Conservation (phyloP, 2,888 invertebrate genomes). For the Dynastes maya region DNA sequence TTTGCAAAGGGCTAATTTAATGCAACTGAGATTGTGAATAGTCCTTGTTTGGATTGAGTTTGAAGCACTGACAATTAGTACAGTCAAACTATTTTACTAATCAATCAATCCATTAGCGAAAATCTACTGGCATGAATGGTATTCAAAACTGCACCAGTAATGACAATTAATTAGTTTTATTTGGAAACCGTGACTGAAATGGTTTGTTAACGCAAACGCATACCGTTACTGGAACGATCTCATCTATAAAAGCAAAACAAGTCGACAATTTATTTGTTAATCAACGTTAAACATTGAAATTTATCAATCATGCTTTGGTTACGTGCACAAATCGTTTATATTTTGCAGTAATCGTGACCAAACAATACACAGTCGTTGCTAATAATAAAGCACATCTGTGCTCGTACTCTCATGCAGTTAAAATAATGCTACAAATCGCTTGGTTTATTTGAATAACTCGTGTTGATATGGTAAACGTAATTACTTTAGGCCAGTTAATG, state of each 20-base stretch:
- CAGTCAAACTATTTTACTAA: neutral
- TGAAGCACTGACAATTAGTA: neutral
- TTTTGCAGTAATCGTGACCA: constrained; percentile 21
- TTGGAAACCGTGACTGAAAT: constrained; percentile 27
- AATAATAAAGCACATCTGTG: neutral
- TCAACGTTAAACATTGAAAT: constrained; percentile 25
- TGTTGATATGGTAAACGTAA: neutral
- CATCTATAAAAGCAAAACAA: constrained; percentile 16
- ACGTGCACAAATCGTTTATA: constrained; percentile 3
- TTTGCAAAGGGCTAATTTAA: neutral
- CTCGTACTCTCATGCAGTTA: neutral
- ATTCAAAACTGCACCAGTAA: constrained; percentile 16
- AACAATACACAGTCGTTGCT: neutral
- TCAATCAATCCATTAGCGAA: too few species aligned
- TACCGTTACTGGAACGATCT: constrained; percentile 19
- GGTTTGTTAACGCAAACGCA: constrained; percentile 17
- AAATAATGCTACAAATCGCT: neutral
- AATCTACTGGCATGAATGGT: neutral
- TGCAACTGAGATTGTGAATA: neutral
- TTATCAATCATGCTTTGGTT: constrained; percentile 6
- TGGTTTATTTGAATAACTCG: neutral
- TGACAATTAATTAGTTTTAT: constrained; percentile 34
- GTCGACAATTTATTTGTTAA: constrained; percentile 24
- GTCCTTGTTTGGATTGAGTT: neutral
- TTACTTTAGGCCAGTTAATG: neutral